Base-by-base conservation (phyloP, 2,888 invertebrate genomes). In the Adela reaumurella region DNA sequence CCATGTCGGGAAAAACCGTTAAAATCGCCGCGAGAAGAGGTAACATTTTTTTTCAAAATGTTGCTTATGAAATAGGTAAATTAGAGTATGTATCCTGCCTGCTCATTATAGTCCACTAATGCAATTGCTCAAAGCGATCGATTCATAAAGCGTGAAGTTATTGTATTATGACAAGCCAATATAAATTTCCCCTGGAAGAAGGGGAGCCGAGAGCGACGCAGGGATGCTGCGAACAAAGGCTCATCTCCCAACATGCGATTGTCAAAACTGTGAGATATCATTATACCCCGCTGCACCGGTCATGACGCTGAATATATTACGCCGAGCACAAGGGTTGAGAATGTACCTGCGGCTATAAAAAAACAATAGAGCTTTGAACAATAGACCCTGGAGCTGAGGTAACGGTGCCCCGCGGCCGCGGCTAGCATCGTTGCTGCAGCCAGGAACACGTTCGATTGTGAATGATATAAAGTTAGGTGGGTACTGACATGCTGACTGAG, bases 141-240 rank as follows among this genome's bases (percentile, higher is more conserved):
- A 73, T 71, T 72, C 74, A 77, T 74, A 74, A 76, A 69, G 76
- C 76, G 74, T 77, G 69, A 76, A 73, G 70, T 71, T 68, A 72
- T 76, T 72, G 62, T 78, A 74, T 78, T 78, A 72, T 77, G 78
- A 78, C 78, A 77, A 72, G 72, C 69, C 65, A 67, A 73, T 70
- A 73, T 74, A 76, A 76, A 76, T 74, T 35, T 76, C 68, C 11
- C 11, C 35, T 14, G 35, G 14, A 14, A 35, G 3, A 8, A 3
- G 35, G 35, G 11, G 35, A 14, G 35, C 65, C 68, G 43, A 65
- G 70, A n/a, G n/a, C n/a, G 70, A 70, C 70, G 71, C 72, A 71
- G 58, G 69, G 78, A 77, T 70, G 74, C 78, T 77, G 77, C 65
- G 69, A 67, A 76, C 76, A 76, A 77, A 71, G 63, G 62, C 35